Evolutionary conservation across 2,797 vertebrate genomes (phyloP), one percentile per base, ranked within the genome.

Genomic region (Nothura maculosa): DNA sequence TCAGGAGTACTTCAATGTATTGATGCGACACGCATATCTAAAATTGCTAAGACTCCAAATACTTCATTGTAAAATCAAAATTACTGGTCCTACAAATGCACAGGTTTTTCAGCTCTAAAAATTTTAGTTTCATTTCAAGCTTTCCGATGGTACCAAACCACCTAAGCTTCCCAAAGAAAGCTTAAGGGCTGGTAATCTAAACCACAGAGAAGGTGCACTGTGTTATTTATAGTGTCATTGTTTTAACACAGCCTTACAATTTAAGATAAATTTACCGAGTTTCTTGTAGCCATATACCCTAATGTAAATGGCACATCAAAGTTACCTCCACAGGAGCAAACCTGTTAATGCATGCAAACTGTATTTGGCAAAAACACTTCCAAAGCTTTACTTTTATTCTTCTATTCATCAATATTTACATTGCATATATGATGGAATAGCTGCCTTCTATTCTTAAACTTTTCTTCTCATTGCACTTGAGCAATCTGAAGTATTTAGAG

Each of bases 31-130:
- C 55, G 34, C 47, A 12, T 45, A 40, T 42, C 81, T 92, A 50
- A 92, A 91, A 94, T 67, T 3, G 9, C 27, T 32, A 76, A 55
- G 32, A 48, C 22, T 42, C 50, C 12, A 80, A 68, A 84, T 36
- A 64, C 43, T 34, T 80, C 8, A 50, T 50, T 60, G 38, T 47
- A 66, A 96, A 91, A 93, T 32, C 64, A 91, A 72, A 89, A 69
- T 47, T 24, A 79, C 21, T 11, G 21, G 40, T 24, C 84, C 77
- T 21, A 63, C 17, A 80, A 80, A 77, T 0, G 0, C 2, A 3
- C 50, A 45, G 13, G n/a, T 47, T 84, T 82, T 85, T 86, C 36
- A 81, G 84, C 61, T 47, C 61, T 6, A 50, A 85, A 87, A 36
- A 68, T 38, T 67, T 58, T 67, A 15, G 30, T 63, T 81, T 77